These are phyloP conservation scores for Sphaerophoria rueppellii DNA, from an alignment of 2,888 invertebrate genomes.

Conservation along the genomic window DNA sequence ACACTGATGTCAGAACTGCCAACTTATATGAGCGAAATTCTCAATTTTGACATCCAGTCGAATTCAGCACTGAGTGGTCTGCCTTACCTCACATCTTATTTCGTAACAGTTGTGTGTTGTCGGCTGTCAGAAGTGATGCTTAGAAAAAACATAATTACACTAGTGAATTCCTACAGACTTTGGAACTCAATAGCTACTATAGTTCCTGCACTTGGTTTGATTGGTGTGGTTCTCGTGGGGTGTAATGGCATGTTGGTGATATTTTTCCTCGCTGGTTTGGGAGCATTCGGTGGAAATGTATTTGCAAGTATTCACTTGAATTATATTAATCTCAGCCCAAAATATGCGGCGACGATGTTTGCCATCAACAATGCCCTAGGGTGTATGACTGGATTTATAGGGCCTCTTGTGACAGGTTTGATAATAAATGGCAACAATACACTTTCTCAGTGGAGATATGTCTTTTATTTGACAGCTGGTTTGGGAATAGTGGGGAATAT, in stretches of 20 bases:
- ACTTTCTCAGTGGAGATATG: constrained; percentile 82
- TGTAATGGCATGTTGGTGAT: constrained; percentile 88
- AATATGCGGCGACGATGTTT: constrained; percentile 92
- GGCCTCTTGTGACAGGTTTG: constrained; percentile 90
- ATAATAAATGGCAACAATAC: constrained; percentile 85
- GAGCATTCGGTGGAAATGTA: constrained; percentile 89
- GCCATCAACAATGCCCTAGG: constrained; percentile 92
- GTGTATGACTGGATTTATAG: constrained; percentile 91
- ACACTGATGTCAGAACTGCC: constrained; percentile 92
- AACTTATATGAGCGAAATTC: constrained; percentile 91
- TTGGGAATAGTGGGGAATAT: constrained; percentile 89
- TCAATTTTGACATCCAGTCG: constrained; percentile 91
- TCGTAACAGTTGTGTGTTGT: constrained; percentile 88
- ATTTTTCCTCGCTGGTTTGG: constrained; percentile 87
- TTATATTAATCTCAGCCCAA: constrained; percentile 91
- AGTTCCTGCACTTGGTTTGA: constrained; percentile 88
- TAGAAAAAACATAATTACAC: constrained; percentile 85
- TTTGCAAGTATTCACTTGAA: constrained; percentile 93
- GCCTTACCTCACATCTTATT: constrained; percentile 91
- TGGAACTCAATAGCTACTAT: constrained; percentile 91
- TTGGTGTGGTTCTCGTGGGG: constrained; percentile 91
- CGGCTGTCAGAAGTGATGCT: constrained; percentile 89
- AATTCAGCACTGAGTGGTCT: constrained; percentile 89
- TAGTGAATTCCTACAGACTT: constrained; percentile 88
- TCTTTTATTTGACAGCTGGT: constrained; percentile 91